Percentiles rank a stretch among this genome's conserved stretches.
These are phyloP conservation scores for Dendroctonus ponderosae DNA, from an alignment of 1,140 invertebrate species.

Conservation along the genomic window DNA sequence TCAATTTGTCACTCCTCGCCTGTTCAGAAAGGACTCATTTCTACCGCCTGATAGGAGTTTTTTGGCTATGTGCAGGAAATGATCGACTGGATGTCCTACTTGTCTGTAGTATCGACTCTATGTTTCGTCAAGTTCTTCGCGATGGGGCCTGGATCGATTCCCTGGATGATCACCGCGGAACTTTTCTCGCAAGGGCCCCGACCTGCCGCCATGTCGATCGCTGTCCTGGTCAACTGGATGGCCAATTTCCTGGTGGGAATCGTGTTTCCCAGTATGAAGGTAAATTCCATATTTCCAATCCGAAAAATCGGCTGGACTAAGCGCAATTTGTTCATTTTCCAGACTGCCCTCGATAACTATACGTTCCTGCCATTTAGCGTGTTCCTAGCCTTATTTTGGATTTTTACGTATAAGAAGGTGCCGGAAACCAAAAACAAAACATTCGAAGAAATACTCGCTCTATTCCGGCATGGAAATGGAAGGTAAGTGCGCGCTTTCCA, in stretches of 20 bases:
- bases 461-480: slow-evolving; percentile 84
- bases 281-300: slow-evolving; percentile 48
- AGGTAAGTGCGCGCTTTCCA: slow-evolving; percentile 57
- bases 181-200: slow-evolving; percentile 95
- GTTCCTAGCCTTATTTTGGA: slow-evolving; percentile 93
- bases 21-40: slow-evolving; percentile 59
- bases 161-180: slow-evolving; percentile 99
- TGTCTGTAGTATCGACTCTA: slow-evolving; percentile 90
- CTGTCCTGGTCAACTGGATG: slow-evolving; percentile 97
- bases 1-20: slow-evolving; percentile 53
- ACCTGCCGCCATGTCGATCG: slow-evolving; percentile 96
- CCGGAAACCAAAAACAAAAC: slow-evolving; percentile 99
- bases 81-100: slow-evolving; percentile 96
- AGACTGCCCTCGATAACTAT: slow-evolving; percentile 85
- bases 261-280: slow-evolving; percentile 91
- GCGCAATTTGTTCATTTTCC: slow-evolving; percentile 2
- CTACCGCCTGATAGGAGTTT: slow-evolving; percentile 82
- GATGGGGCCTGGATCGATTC: slow-evolving; percentile 93
- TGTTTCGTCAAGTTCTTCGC: slow-evolving; percentile 97
- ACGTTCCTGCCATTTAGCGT: slow-evolving; percentile 97
- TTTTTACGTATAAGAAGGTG: slow-evolving; percentile 96
- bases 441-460: slow-evolving; percentile 92
- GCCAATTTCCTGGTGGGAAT: slow-evolving; percentile 97
- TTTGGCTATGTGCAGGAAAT: slow-evolving; percentile 95
- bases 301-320: slow-evolving; percentile 5